These are phyloP conservation scores for Caenorhabditis sinica DNA, from an alignment of 2,888 invertebrate species.

Conservation along the genomic window DNA sequence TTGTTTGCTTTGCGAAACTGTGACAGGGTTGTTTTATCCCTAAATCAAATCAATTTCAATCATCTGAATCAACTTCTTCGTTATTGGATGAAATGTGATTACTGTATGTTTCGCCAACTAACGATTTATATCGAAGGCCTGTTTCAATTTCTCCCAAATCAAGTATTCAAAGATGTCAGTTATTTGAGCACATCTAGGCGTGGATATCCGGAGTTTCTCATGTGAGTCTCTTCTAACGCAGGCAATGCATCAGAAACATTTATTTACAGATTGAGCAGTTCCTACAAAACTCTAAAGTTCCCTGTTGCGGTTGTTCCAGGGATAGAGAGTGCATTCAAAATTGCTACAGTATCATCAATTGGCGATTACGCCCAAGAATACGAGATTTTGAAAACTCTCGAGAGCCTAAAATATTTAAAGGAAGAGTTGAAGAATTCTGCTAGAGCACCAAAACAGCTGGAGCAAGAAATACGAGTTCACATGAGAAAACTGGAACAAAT, in stretches of 20 bases:
- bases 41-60: background rate
- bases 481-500: too few relatives aligned
- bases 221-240: background rate
- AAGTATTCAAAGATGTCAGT: background rate
- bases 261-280: background rate
- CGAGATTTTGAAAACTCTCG: background rate
- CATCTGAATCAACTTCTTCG: background rate
- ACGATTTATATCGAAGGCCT: background rate
- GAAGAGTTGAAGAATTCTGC: background rate
- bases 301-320: slow-evolving; percentile 4
- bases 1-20: slow-evolving; percentile 1
- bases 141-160: background rate
- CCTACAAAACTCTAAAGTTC: background rate
- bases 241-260: background rate
- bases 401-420: background rate
- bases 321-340: slow-evolving; percentile 1
- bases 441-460: too few relatives aligned
- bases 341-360: background rate
- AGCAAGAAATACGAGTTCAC: too few relatives aligned
- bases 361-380: background rate
- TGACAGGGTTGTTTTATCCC: background rate
- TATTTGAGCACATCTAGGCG: background rate
- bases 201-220: background rate
- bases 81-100: background rate
- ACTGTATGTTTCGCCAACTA: slow-evolving; percentile 14